Base-by-base conservation (phyloP, 2,888 invertebrate species). In the Ypsolopha scabrella region DNA sequence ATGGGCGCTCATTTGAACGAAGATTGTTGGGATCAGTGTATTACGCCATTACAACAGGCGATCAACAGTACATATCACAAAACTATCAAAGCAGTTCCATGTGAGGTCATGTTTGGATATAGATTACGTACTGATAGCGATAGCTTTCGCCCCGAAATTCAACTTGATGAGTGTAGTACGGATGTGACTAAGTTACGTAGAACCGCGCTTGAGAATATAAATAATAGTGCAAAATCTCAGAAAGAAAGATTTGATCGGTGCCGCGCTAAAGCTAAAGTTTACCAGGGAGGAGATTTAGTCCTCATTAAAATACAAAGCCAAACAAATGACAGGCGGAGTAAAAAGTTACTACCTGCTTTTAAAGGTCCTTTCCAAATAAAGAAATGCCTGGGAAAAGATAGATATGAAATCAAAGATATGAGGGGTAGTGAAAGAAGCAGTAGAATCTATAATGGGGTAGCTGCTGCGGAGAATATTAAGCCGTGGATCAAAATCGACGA, bases 1-100 rank as follows among this genome's bases (percentile, higher is more conserved):
- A 58, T 59, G 48, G 61, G 58, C 0, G 61, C 60, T 0, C 39
- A 58, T 41, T 13, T 54, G 6, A 45, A 53, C 1, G 63, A 68
- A 11, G 57, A 56, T 43, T 55, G 43, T 7, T 68, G 68, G 69
- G 66, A 65, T 36, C 52, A 58, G 14, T 55, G 51, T 41, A 48
- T 69, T 6, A 61, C 58, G 14, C 52, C 53, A 0, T 52, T 67
- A 45, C 59, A 66, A 11, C 65, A 63, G 56, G 68, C 60, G 3
- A 52, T 67, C 7, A 68, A 67, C 51, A 60, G 64, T 50, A 61
- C 60, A 0, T 24, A 54, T 1, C 60, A 63, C 41, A 57, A 56
- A 50, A 62, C 60, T 38, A 64, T 54, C 6, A 53, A 56, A 24
- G 57, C 59, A 7, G 56, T 61, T 7, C 65, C 64, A 7, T 56